Percentiles rank a stretch among this genome's conserved stretches.
These are phyloP conservation scores for Keiferia lycopersicella DNA, from an alignment of 2,888 invertebrate genomes.

Conservation along the genomic window DNA sequence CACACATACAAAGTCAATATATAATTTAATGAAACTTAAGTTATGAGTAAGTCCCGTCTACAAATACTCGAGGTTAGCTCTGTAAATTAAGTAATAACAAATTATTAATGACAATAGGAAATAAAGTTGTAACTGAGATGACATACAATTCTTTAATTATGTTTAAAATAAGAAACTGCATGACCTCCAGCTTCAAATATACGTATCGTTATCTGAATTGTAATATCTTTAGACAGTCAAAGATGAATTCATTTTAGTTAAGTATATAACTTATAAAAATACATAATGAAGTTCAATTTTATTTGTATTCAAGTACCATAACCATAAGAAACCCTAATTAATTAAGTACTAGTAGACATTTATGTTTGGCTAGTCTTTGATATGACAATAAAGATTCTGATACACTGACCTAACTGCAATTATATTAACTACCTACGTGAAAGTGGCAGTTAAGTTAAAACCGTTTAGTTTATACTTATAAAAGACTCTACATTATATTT, in stretches of 20 bases:
- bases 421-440: neutral
- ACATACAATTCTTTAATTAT: conserved; percentile 14
- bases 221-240: conserved; percentile 11
- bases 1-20: conserved; percentile 38
- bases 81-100: conserved; percentile 49
- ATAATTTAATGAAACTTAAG: conserved; percentile 47
- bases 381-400: conserved; percentile 16
- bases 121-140: conserved; percentile 33
- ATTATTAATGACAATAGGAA: conserved; percentile 44
- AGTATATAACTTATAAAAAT: neutral
- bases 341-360: neutral
- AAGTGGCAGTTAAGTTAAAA: conserved; percentile 1
- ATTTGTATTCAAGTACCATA: neutral
- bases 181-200: neutral
- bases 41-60: conserved; percentile 45
- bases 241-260: neutral
- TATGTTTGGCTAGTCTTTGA: conserved; percentile 1
- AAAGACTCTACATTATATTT: conserved; percentile 32
- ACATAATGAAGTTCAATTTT: neutral
- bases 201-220: conserved; percentile 28
- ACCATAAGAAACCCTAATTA: neutral
- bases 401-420: neutral
- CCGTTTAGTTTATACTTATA: conserved; percentile 23
- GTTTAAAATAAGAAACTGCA: neutral
- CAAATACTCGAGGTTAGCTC: conserved; percentile 42